Evolutionary conservation across 1,140 invertebrate genomes (phyloP).

Genomic region (Aphis craccivora): DNA sequence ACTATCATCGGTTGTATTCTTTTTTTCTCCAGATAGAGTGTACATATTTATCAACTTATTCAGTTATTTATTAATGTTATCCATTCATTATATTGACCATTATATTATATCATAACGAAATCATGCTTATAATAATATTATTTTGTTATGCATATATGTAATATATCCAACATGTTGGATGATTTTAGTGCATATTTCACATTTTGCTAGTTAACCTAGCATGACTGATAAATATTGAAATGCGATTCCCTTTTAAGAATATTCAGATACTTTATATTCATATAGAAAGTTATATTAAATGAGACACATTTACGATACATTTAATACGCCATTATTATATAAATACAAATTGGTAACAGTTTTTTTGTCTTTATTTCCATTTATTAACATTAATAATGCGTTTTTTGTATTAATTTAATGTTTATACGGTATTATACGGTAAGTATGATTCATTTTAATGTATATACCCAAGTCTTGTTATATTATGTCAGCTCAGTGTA

Average conservation of each 20-base stretch:
- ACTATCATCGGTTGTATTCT: neutral
- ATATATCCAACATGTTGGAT: neutral
- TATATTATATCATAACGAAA: neutral
- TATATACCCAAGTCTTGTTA: no score
- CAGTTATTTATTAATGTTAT: neutral
- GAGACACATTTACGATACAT: neutral
- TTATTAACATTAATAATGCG: neutral
- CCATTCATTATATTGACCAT: neutral
- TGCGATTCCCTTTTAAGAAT: neutral
- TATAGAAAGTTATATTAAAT: neutral
- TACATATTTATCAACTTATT: neutral
- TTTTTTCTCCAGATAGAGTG: neutral
- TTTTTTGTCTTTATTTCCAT: neutral
- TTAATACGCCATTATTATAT: neutral
- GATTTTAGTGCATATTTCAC: neutral
- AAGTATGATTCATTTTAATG: no score
- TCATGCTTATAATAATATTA: neutral
- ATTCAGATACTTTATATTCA: neutral
- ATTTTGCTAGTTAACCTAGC: neutral
- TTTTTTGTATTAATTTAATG: neutral
- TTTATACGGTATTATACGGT: neutral
- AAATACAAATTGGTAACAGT: neutral
- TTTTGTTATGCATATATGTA: neutral
- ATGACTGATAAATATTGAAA: no score
- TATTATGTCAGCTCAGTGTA: no score